Evolutionary conservation across 2,888 invertebrate species (phyloP), one percentile per base, ranked within the genome.

Genomic region (Microplitis deprimator): DNA sequence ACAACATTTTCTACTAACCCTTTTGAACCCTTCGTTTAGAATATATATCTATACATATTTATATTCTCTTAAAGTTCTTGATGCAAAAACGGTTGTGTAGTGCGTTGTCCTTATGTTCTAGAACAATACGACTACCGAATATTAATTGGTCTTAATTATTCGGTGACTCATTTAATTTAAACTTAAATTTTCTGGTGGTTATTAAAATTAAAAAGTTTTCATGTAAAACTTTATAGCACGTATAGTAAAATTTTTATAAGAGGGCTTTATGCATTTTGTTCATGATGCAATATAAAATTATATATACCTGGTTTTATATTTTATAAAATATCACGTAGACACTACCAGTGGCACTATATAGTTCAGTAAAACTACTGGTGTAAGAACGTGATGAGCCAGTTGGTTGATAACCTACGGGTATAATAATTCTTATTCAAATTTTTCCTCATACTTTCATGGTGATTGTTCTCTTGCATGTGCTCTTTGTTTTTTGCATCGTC

Each of bases 61-160:
- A 29, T 29, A 29, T 3, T 29, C 62, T 62, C 62, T 16, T 62
- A 8, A 50, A 62, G n/a, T 41, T 68, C 16, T 62, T 62, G 62
- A 62, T 17, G 20, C 6, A 16, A 62, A 62, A 62, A 16, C 10
- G 8, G 68, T 17, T 79, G 76, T 78, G 69, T 68, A 62, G 67
- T 38, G 38, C 2, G 65, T 5, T 77, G 69, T 72, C 74, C 29
- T 67, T 29, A 40, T 70, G 65, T 67, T 65, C 50, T 8, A 4
- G 13, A 50, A 8, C 50, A 73, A 80, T 83, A 85, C 86, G 84
- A 82, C 81, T 79, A 79, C 80, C 85, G 88, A 88, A 87, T 88
- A 87, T 87, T 88, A 88, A 87, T 87, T 86, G 86, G 84, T 81
- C 84, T 85, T 87, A 87, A 87, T 87, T 86, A 87, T 86, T 84